phyloP scores from a whole-genome alignment of 2,797 vertebrate genomes.

The Cephalopachus bancanus region DNA sequence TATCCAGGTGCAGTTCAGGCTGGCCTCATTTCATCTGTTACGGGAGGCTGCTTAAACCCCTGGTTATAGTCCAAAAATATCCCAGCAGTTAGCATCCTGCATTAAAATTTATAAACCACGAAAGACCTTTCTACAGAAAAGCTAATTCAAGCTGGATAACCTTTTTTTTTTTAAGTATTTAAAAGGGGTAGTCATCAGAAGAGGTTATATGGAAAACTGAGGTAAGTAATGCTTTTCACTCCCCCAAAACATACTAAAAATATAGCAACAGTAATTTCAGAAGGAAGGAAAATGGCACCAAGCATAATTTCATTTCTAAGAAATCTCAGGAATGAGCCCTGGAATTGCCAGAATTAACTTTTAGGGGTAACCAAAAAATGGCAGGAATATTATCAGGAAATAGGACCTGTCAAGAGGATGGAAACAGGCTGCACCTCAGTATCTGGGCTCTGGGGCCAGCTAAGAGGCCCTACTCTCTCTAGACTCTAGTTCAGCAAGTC shows the following conservation, averaged over 20 bases:
- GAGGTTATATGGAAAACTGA: slow-evolving; percentile 89
- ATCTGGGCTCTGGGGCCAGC: background rate
- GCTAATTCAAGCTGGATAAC: slow-evolving; percentile 89
- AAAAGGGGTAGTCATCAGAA: slow-evolving; percentile 89
- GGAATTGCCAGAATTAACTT: slow-evolving; percentile 68
- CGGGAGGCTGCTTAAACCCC: slow-evolving; percentile 86
- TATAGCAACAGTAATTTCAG: slow-evolving; percentile 86
- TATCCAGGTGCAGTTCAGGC: slow-evolving; percentile 89
- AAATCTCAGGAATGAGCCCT: slow-evolving; percentile 67
- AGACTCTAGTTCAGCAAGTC: no score
- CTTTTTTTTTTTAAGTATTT: slow-evolving; percentile 83
- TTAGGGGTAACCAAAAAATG: slow-evolving; percentile 35
- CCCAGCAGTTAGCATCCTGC: slow-evolving; percentile 89
- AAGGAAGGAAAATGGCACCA: slow-evolving; percentile 81
- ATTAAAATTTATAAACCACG: slow-evolving; percentile 92
- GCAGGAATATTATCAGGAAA: slow-evolving; percentile 30
- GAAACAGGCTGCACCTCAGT: background rate
- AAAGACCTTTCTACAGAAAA: slow-evolving; percentile 90
- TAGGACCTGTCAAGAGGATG: background rate
- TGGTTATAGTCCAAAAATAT: slow-evolving; percentile 89
- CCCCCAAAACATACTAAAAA: slow-evolving; percentile 87
- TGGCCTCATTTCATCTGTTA: slow-evolving; percentile 87
- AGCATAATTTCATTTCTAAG: slow-evolving; percentile 82
- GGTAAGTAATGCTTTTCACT: slow-evolving; percentile 86
- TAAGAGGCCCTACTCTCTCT: background rate